A percentile compares a stretch with the other conserved stretches of the same genome.
Conservation (phyloP, 2,888 invertebrate species). For the Agriopis aurantiaria region DNA sequence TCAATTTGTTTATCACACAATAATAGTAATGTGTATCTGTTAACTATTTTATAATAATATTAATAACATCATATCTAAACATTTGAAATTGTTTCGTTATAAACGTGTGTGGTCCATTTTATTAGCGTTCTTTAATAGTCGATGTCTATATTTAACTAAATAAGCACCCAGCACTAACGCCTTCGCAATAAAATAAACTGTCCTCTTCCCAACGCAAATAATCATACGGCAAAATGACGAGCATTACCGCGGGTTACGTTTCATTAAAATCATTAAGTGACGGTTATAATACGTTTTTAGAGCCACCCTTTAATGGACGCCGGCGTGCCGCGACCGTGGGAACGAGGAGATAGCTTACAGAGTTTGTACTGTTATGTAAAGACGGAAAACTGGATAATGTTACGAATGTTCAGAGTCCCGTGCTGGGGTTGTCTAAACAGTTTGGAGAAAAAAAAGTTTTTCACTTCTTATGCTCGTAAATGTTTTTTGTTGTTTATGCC, state of each 20-base stretch:
- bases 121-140: conserved; percentile 2
- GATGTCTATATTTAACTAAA: conserved; percentile 7
- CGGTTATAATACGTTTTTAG: conserved; percentile 49
- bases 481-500: no score
- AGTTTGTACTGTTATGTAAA: conserved; percentile 69
- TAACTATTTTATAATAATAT: no score
- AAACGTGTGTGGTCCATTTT: conserved; percentile 14
- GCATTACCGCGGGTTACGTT: conserved; percentile 44
- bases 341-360: conserved; percentile 65
- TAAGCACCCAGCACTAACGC: conserved; percentile 51
- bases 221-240: conserved; percentile 38
- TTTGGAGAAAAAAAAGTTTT: conserved; percentile 7
- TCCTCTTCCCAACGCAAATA: conserved; percentile 31
- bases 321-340: conserved; percentile 71
- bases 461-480: no score
- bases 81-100: no score
- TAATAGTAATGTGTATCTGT: no score
- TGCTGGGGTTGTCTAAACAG: conserved; percentile 31
- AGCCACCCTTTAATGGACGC: conserved; percentile 49
- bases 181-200: conserved; percentile 34
- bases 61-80: no score
- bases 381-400: conserved; percentile 74
- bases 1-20: no score
- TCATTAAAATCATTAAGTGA: conserved; percentile 45
- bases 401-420: conserved; percentile 65